phyloP scores from a whole-genome alignment of 2,888 invertebrate species.

The Amblyteles armatorius region DNA sequence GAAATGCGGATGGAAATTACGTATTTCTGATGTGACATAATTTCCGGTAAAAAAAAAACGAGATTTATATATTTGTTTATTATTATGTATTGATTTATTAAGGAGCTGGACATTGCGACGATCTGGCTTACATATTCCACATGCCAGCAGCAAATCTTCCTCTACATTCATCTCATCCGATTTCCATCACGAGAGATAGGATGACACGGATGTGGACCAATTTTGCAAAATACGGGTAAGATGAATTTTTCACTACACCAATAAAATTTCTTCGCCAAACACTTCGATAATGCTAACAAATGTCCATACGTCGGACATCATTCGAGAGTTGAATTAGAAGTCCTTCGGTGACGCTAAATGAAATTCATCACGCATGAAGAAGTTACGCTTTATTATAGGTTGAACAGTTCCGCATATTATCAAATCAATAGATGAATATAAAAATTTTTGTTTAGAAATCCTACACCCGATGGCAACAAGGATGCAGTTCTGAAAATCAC shows the following conservation, averaged over 20 bases:
- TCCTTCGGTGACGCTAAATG: too few relatives aligned
- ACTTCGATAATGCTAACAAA: too few relatives aligned
- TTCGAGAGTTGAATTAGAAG: too few relatives aligned
- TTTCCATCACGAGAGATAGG: conserved; percentile 82
- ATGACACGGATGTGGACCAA: conserved; percentile 87
- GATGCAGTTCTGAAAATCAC: conserved; percentile 48
- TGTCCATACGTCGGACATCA: too few relatives aligned
- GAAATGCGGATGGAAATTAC: too few relatives aligned
- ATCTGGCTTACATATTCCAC: conserved; percentile 87
- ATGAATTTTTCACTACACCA: background rate
- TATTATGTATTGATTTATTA: background rate
- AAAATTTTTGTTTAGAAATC: conserved; percentile 67
- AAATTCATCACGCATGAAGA: too few relatives aligned
- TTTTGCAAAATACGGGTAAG: conserved; percentile 68
- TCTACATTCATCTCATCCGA: conserved; percentile 71
- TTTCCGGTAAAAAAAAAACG: too few relatives aligned
- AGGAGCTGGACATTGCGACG: conserved; percentile 86
- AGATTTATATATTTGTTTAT: too few relatives aligned
- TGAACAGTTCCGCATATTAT: background rate
- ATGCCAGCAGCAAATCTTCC: conserved; percentile 69
- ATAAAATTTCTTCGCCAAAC: background rate
- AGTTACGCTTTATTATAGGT: background rate
- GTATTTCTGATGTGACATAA: too few relatives aligned
- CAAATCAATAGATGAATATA: background rate
- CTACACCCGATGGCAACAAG: conserved; percentile 66